Evolutionary conservation across 2,888 invertebrate genomes (phyloP), one percentile per base, ranked within the genome.

Genomic region (Lithophane socia): DNA sequence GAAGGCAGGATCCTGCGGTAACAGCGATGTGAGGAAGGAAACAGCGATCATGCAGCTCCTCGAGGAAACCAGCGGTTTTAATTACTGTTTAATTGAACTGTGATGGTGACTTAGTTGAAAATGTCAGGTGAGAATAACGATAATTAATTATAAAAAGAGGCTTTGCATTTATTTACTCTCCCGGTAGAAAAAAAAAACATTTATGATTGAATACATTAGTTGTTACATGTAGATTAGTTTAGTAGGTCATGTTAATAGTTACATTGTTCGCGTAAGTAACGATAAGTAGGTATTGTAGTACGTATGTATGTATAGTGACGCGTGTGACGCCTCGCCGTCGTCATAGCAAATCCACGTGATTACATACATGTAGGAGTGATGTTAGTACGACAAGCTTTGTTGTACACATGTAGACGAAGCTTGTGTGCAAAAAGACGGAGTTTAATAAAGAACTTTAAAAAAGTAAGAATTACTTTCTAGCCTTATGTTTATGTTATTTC

Each of bases 1-100:
- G 87, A 88, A 82, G 61, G 29, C 58, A 73, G 69, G 58, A 79
- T 85, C 87, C 86, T 81, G 77, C 87, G 86, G 80, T 82, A 79
- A 85, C 76, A 80, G 70, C 13, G 10, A 85, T 72, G 63, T 64
- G 54, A 71, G 7, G 24, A 52, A 47, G 21, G 7, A 49, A 12
- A 24, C 29, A 56, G 54, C 49, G 63, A 64, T 9, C 13, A 80
- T 74, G 70, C 56, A 69, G 73, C 44, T 44, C 56, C 61, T 67
- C 10, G 44, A 73, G 29, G 64, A 68, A 58, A 37, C 12, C 3
- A 24, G 44, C 67, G 67, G 63, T 29, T 18, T 70, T 70, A 21
- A 61, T 58, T 70, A 21, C 21, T 63, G 29, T 49, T 47, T 56
- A 72, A 77, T 79, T 73, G 69, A 65, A 56, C 47, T 42, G 69